These are phyloP conservation scores for Hemiscyllium ocellatum DNA, from an alignment of 2,113 vertebrate species.

Conservation along the genomic window DNA sequence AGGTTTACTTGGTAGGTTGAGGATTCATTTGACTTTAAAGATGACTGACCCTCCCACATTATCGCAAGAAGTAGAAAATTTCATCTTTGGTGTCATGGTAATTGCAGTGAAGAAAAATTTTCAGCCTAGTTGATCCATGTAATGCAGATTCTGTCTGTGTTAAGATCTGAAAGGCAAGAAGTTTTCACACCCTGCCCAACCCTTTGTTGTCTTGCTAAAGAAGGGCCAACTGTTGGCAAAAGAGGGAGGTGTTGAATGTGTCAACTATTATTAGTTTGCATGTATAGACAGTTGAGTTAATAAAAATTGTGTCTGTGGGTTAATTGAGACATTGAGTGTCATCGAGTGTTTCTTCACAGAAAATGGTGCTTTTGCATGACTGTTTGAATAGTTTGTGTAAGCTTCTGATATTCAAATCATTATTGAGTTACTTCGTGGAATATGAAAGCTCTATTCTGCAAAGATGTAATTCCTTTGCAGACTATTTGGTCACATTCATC, in stretches of 20 bases:
- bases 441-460: not conserved
- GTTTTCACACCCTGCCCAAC: not conserved
- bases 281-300: not conserved
- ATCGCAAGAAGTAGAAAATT: too few relatives aligned
- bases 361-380: not conserved
- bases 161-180: not conserved
- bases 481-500: not conserved
- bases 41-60: too few relatives aligned
- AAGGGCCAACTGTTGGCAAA: not conserved
- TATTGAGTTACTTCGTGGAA: not conserved
- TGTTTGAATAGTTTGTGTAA: not conserved
- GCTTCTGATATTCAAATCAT: not conserved
- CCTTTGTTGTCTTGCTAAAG: not conserved
- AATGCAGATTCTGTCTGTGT: not conserved
- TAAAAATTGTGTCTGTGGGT: not conserved
- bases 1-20: too few relatives aligned
- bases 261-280: not conserved
- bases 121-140: not conserved
- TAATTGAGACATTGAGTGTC: not conserved
- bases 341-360: not conserved
- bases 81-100: not conserved
- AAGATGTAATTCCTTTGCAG: not conserved
- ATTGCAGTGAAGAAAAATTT: not conserved
- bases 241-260: not conserved
- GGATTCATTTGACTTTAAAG: too few relatives aligned